These are phyloP conservation scores for Hanleya hanleyi DNA, from an alignment of 2,888 invertebrate species.

Conservation along the genomic window DNA sequence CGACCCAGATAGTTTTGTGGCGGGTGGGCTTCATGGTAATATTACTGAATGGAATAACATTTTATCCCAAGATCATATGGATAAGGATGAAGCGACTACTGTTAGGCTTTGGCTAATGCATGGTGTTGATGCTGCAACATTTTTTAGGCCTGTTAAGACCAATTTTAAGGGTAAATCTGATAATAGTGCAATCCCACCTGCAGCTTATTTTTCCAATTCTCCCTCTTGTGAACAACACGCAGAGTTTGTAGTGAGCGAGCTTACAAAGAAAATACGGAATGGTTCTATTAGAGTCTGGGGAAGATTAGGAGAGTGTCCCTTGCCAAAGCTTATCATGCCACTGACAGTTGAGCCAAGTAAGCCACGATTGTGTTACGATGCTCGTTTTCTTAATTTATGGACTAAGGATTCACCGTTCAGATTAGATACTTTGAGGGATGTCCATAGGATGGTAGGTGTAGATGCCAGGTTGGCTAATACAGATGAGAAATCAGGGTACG, in stretches of 20 bases:
- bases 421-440: constrained; percentile 12
- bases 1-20: no score
- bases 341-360: constrained; percentile 9
- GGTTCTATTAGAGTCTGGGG: constrained; percentile 19
- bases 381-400: constrained; percentile 14
- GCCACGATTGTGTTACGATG: constrained; percentile 13
- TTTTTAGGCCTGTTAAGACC: constrained; percentile 25
- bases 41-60: no score
- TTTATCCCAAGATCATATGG: no score
- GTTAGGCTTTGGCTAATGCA: constrained; percentile 13
- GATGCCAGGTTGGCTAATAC: neutral
- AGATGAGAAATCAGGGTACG: constrained; percentile 34
- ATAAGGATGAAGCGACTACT: no score
- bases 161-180: constrained; percentile 25
- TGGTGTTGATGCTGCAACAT: constrained; percentile 16
- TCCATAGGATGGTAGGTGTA: constrained; percentile 18
- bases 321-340: constrained; percentile 24
- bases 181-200: constrained; percentile 5
- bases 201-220: neutral
- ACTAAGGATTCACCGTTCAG: constrained; percentile 12
- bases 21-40: no score
- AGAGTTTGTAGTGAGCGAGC: constrained; percentile 6
- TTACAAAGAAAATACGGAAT: constrained; percentile 11
- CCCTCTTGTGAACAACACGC: constrained; percentile 1
- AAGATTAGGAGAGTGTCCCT: constrained; percentile 16